Evolutionary conservation across 2,113 vertebrate genomes (phyloP).

Genomic region (Coracopsis vasa): DNA sequence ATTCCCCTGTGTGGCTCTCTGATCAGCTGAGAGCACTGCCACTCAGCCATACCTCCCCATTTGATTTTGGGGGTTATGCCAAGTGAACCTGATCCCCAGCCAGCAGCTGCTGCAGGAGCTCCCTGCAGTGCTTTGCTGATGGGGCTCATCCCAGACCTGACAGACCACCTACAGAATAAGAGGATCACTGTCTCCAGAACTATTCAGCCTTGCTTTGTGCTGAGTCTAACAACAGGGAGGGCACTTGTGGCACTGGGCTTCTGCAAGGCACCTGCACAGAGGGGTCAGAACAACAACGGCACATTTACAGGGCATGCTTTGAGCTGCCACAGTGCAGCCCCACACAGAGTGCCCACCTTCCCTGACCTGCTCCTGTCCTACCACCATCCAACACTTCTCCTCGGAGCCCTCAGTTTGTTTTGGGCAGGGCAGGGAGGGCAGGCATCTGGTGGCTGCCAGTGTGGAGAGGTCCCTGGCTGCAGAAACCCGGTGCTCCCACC

Average conservation of each 20-base stretch:
- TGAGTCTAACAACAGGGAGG: background rate
- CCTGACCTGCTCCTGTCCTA: background rate
- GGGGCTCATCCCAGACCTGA: background rate
- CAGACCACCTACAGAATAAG: background rate
- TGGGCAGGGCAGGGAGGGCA: background rate
- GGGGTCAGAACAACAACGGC: background rate
- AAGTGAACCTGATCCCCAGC: background rate
- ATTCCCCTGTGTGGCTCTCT: background rate
- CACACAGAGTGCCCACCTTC: accelerated
- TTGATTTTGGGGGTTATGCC: background rate
- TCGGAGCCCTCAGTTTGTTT: background rate
- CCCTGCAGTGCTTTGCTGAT: background rate
- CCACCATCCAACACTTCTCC: accelerated
- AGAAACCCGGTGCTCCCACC: too few relatives aligned
- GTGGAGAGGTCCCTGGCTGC: background rate
- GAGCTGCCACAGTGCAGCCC: background rate
- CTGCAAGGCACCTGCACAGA: background rate
- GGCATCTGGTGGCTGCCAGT: background rate
- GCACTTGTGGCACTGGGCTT: background rate
- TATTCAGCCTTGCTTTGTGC: background rate
- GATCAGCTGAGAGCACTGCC: background rate
- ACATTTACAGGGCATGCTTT: accelerated
- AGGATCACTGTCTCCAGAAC: background rate
- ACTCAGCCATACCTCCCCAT: background rate
- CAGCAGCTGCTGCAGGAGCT: background rate